Evolutionary conservation across 2,888 invertebrate genomes (phyloP), one percentile per base, ranked within the genome.

Genomic region (Folsomia candida): DNA sequence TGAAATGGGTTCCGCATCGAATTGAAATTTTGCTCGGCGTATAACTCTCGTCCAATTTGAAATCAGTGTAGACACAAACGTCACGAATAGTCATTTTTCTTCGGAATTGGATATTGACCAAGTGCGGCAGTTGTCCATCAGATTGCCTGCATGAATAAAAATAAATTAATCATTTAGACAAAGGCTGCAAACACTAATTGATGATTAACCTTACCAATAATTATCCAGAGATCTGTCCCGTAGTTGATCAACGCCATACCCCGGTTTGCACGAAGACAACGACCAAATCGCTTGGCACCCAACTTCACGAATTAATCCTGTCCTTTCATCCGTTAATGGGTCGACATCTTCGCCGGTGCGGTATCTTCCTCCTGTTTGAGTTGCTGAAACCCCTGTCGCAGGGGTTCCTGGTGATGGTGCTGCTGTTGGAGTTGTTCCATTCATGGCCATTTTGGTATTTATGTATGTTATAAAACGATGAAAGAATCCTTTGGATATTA

Each of bases 41-140:
- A 82, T 99, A 99, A 82, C 97, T 98, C 84, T 99, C 99, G 84
- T 99, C 99, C 51, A 97, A 85, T 84, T 98, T 99, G 83, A 93
- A 99, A 83, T 99, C 98, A 0, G 97, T 94, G 82, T 96, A 99
- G 74, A 99, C 91, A 83, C 94, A 96, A 77, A 99, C 92, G 84
- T 97, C 94, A 63, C 92, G 91, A 11, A 99, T 91, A 76, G 94
- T 94, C 0, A 95, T 98, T 84, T 97, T 97, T 76, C 92, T 88
- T 81, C 93, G 90, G 82, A 98, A 98, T 82, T 97, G 96, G 76
- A 99, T 94, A 82, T 97, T 98, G 0, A 99, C 95, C 76, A 97
- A 86, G 84, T 99, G 99, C 2, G 99, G 99, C 74, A 99, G 87
- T 79, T 97, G 97, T 0, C 99, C 99, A 84, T 99, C 99, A 0